phyloP scores from a whole-genome alignment of 2,797 vertebrate genomes.

The Lacerta bilineata region DNA sequence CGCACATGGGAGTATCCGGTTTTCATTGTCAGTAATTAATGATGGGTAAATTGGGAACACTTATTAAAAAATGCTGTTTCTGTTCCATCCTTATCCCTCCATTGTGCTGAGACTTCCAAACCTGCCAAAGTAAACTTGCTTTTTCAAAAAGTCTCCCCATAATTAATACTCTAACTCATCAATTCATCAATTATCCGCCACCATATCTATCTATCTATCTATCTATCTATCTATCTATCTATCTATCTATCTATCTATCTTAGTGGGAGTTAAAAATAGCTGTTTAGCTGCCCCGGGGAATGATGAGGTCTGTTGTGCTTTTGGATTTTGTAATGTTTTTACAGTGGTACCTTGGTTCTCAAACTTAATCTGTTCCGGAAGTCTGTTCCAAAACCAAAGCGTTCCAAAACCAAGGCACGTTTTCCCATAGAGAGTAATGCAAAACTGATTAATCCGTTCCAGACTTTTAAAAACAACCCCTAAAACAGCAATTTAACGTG shows the following conservation, averaged over 20 bases:
- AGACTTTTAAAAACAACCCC: no score
- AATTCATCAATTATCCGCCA: not conserved
- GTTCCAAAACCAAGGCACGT: no score
- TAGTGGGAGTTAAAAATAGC: not conserved
- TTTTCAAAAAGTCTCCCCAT: no score
- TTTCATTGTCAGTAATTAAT: slow-evolving; percentile 41
- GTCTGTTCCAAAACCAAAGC: no score
- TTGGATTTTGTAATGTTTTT: not conserved
- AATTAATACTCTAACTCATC: not conserved
- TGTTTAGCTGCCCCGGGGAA: not conserved
- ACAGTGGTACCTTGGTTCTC: no score
- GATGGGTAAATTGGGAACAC: not conserved
- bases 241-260: not conserved
- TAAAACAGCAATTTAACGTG: no score
- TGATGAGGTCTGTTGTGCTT: no score
- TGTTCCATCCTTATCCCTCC: slow-evolving; percentile 34
- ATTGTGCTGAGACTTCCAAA: not conserved
- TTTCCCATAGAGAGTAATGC: no score
- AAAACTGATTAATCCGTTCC: no score
- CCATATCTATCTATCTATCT: not conserved
- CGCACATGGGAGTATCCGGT: slow-evolving; percentile 19
- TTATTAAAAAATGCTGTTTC: not conserved
- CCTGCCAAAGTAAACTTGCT: not conserved
- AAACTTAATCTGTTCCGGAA: no score
- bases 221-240: no score